Evolutionary conservation across 2,888 invertebrate species (phyloP).

Genomic region (Plagiodera versicolora): DNA sequence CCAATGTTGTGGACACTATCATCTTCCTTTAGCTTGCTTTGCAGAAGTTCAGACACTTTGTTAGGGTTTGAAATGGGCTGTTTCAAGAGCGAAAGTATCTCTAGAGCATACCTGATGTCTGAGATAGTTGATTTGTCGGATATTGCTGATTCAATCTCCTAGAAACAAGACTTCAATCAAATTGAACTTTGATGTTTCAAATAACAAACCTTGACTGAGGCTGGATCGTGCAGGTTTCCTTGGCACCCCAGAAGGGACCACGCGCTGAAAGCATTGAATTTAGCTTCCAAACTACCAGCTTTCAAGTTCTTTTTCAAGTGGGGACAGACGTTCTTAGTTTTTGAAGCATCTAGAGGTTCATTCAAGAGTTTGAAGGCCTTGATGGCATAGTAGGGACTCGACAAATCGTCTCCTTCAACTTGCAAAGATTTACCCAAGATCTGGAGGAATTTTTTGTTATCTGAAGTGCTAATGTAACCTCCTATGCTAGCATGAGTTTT

Average conservation of each 20-base stretch:
- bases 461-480: slow-evolving; percentile 48
- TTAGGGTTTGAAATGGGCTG: slow-evolving; percentile 65
- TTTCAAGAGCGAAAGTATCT: slow-evolving; percentile 68
- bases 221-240: slow-evolving; percentile 45
- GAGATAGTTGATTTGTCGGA: slow-evolving; percentile 67
- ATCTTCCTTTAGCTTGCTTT: slow-evolving; percentile 81
- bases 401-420: slow-evolving; percentile 59
- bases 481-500: slow-evolving; percentile 47
- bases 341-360: slow-evolving; percentile 59
- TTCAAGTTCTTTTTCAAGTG: slow-evolving; percentile 46
- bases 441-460: slow-evolving; percentile 44
- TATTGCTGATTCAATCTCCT: slow-evolving; percentile 46
- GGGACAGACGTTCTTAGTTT: slow-evolving; percentile 57
- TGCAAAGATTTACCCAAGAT: slow-evolving; percentile 44
- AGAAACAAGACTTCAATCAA: slow-evolving; percentile 7
- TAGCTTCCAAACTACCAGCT: slow-evolving; percentile 39
- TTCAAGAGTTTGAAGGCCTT: slow-evolving; percentile 72
- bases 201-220: slow-evolving; percentile 57
- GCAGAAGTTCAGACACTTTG: slow-evolving; percentile 72
- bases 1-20: slow-evolving; percentile 76
- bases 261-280: slow-evolving; percentile 44
- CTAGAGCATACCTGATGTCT: slow-evolving; percentile 76
- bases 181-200: neutral
- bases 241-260: slow-evolving; percentile 45
- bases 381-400: slow-evolving; percentile 71